phyloP scores from a whole-genome alignment of 2,113 vertebrate species.

The Semnornis frantzii region DNA sequence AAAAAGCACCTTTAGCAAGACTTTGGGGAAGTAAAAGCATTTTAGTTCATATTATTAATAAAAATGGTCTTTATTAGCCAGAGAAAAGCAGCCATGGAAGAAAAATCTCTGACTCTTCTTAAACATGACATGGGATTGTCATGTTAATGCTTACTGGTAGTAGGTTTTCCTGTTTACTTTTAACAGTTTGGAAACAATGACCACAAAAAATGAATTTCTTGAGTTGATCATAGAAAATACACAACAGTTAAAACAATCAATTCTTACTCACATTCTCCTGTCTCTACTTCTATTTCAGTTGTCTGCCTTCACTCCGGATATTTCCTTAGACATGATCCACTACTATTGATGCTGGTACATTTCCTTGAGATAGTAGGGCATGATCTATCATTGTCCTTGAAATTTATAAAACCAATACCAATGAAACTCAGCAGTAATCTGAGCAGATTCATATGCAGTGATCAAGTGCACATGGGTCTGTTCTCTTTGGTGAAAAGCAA shows the following conservation, averaged over 20 bases:
- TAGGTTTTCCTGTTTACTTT: neutral
- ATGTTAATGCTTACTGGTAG: neutral
- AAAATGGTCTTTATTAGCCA: neutral
- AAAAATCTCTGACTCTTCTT: neutral
- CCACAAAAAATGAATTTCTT: neutral
- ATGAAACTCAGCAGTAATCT: neutral
- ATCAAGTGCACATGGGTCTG: neutral
- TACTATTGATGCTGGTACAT: neutral
- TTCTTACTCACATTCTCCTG: neutral
- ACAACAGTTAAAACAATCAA: neutral
- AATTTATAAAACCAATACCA: neutral
- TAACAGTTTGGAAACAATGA: neutral
- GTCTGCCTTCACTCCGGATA: neutral
- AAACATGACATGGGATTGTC: neutral
- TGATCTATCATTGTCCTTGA: neutral
- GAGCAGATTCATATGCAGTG: neutral
- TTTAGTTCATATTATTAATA: neutral
- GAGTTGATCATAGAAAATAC: neutral
- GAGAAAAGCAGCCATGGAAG: neutral
- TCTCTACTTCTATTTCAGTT: neutral
- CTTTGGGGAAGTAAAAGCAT: slow-evolving; percentile 1
- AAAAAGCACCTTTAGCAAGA: neutral
- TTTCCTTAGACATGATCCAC: neutral
- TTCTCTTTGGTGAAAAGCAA: neutral
- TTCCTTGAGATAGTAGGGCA: neutral